Evolutionary conservation across 2,797 vertebrate genomes (phyloP).

Genomic region (Netta rufina): DNA sequence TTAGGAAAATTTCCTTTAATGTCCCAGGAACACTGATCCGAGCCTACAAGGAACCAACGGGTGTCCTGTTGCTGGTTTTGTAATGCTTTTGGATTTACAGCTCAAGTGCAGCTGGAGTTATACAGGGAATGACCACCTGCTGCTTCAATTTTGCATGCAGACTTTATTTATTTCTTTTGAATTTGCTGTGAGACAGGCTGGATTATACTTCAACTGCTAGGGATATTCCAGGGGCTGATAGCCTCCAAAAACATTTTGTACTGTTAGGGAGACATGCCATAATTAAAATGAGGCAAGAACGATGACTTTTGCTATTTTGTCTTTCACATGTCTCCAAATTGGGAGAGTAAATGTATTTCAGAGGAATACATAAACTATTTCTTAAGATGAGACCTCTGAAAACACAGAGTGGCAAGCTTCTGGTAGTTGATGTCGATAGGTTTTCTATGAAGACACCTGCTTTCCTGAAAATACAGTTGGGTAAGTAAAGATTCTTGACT

Average conservation of each 20-base stretch:
- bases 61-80: constrained; percentile 16
- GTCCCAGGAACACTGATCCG: constrained; percentile 20
- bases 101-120: constrained; percentile 59
- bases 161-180: constrained; percentile 57
- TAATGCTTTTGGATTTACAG: constrained; percentile 65
- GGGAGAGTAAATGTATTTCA: neutral
- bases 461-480: neutral
- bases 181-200: constrained; percentile 35
- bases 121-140: constrained; percentile 63
- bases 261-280: neutral
- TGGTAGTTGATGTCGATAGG: neutral
- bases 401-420: neutral
- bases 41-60: constrained; percentile 32
- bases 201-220: constrained; percentile 29
- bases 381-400: too few relatives aligned
- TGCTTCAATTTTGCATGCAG: constrained; percentile 63
- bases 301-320: neutral
- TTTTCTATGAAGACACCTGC: neutral
- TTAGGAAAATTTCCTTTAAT: constrained; percentile 46
- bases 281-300: constrained; percentile 7
- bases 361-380: neutral
- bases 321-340: neutral
- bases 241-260: constrained; percentile 42
- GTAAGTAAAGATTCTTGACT: neutral
- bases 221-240: constrained; percentile 31